These are phyloP conservation scores for Ophonus ardosiacus DNA, from an alignment of 2,888 invertebrate species.

Conservation along the genomic window DNA sequence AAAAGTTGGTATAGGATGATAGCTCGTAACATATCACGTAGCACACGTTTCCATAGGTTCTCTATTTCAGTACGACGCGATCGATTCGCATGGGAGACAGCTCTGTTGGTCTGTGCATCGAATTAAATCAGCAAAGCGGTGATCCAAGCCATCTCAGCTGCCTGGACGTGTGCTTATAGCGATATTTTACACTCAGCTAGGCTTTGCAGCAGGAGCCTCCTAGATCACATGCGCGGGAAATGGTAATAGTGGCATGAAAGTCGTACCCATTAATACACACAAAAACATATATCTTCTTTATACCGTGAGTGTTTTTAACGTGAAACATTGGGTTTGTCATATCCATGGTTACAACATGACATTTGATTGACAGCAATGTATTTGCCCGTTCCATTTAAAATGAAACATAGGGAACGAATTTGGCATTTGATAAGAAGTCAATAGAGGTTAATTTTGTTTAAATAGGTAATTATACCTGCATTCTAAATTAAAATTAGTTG, in stretches of 20 bases:
- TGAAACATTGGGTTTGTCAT: too few relatives aligned
- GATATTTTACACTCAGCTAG: constrained; percentile 59
- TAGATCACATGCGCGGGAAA: constrained; percentile 5
- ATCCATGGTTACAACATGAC: too few relatives aligned
- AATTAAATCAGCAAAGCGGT: constrained; percentile 62
- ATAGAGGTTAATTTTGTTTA: too few relatives aligned
- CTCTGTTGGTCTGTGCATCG: constrained; percentile 44
- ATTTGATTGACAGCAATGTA: too few relatives aligned
- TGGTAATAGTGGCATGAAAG: background rate
- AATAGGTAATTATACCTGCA: too few relatives aligned
- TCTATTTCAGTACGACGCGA: constrained; percentile 37
- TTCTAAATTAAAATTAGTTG: too few relatives aligned
- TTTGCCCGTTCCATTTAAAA: too few relatives aligned
- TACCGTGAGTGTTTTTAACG: too few relatives aligned
- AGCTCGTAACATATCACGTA: background rate
- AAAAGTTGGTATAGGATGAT: background rate
- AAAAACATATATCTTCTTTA: too few relatives aligned
- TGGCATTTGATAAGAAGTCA: too few relatives aligned
- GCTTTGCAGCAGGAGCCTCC: constrained; percentile 22
- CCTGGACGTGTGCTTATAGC: constrained; percentile 4
- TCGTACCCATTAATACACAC: background rate
- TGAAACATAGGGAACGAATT: too few relatives aligned
- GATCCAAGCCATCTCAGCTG: constrained; percentile 57
- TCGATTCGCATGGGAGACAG: constrained; percentile 45
- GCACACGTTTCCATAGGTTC: background rate